phyloP scores from a whole-genome alignment of 2,113 vertebrate species.

The Calyptomena viridis region DNA sequence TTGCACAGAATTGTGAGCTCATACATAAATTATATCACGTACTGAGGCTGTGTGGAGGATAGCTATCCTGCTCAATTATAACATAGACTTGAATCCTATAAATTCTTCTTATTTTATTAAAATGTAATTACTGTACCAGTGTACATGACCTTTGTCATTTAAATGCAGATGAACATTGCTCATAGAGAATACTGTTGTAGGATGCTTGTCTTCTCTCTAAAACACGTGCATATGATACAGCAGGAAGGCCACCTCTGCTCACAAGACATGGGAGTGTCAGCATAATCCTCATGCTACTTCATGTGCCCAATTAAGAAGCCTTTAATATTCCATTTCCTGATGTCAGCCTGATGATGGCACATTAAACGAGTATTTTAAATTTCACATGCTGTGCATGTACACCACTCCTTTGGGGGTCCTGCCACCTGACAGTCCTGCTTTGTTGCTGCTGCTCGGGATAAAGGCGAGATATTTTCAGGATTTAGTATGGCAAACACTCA shows the following conservation, averaged over 20 bases:
- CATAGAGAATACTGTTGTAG: neutral
- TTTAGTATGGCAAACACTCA: neutral
- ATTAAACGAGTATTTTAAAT: neutral
- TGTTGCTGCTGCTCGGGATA: neutral
- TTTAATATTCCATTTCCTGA: neutral
- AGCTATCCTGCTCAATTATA: neutral
- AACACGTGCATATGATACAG: neutral
- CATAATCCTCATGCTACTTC: neutral
- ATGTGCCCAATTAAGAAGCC: neutral
- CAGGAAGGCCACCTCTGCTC: neutral
- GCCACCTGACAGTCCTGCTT: neutral
- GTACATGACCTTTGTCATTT: neutral
- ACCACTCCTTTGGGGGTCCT: neutral
- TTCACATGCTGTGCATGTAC: neutral
- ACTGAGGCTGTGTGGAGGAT: neutral
- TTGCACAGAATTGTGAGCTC: conserved; percentile 10
- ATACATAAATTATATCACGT: neutral
- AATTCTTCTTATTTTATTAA: conserved; percentile 13
- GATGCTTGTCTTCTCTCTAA: neutral
- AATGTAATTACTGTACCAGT: neutral
- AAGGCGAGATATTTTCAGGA: neutral
- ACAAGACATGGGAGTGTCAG: neutral
- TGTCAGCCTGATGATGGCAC: neutral
- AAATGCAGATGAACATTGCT: neutral
- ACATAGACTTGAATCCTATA: neutral